These are phyloP conservation scores for Odontophorus gujanensis DNA, from an alignment of 2,113 vertebrate species.

Conservation along the genomic window DNA sequence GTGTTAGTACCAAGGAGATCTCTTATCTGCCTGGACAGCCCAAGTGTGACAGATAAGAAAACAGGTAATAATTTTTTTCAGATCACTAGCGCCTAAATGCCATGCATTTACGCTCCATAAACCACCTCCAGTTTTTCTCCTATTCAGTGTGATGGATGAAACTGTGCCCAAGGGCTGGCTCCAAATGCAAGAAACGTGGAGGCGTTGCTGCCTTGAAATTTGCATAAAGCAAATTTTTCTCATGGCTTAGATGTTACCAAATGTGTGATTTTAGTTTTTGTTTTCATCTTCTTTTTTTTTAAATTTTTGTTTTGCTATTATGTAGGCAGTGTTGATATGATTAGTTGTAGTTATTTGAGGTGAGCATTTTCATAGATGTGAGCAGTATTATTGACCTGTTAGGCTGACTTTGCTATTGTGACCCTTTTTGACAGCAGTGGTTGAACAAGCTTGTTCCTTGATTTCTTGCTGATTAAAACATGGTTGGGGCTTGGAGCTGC, in stretches of 20 bases:
- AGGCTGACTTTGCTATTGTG: accelerated
- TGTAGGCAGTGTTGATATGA: neutral
- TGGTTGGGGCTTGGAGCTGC: neutral
- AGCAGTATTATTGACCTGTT: accelerated
- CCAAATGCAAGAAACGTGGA: neutral
- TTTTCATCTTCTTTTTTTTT: neutral
- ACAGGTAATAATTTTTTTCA: conserved; percentile 4
- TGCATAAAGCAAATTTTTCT: neutral
- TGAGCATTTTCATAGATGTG: neutral
- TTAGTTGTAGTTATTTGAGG: neutral
- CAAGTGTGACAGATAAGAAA: neutral
- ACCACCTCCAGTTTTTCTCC: neutral
- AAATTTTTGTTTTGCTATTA: neutral
- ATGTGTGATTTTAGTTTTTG: neutral
- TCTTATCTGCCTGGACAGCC: neutral
- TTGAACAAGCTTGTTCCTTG: neutral
- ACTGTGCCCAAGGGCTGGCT: neutral
- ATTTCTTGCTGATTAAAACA: neutral
- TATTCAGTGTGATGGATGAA: conserved; percentile 21
- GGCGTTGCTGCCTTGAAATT: neutral
- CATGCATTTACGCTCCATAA: neutral
- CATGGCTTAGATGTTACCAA: neutral
- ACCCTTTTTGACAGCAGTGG: neutral
- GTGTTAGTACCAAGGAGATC: neutral
- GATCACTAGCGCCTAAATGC: neutral